These are phyloP conservation scores for Nebria brevicollis DNA, from an alignment of 2,888 invertebrate species.

Conservation along the genomic window DNA sequence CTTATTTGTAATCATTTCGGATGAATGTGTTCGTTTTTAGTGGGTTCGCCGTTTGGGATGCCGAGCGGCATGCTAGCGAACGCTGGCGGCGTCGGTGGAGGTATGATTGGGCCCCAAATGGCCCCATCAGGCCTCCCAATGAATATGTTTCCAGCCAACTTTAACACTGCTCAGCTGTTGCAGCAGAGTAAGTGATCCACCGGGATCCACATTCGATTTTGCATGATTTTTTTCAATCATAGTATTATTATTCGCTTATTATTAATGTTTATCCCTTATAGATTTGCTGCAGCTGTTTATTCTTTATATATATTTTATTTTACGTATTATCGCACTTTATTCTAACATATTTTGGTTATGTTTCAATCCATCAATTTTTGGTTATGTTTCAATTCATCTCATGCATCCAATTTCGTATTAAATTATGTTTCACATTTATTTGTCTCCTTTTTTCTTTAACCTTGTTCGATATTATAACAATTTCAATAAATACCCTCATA, in stretches of 20 bases:
- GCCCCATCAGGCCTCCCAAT: constrained; percentile 7
- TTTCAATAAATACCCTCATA: too few species aligned
- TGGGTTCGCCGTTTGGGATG: constrained; percentile 51
- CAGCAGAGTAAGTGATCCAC: constrained; percentile 81
- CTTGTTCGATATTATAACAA: too few species aligned
- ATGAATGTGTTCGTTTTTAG: constrained; percentile 48
- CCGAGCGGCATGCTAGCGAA: constrained; percentile 60
- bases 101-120: constrained; percentile 21
- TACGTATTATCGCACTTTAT: background rate
- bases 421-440: too few species aligned
- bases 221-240: background rate
- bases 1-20: background rate
- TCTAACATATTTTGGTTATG: too few species aligned
- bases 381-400: too few species aligned
- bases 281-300: background rate
- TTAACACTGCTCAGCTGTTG: constrained; percentile 82
- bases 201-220: background rate
- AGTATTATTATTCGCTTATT: background rate
- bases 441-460: too few species aligned
- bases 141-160: constrained; percentile 61
- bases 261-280: background rate
- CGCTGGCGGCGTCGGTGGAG: constrained; percentile 40
- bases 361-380: too few species aligned
- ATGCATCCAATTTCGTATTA: too few species aligned
- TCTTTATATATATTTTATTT: background rate